phyloP scores from a whole-genome alignment of 2,888 invertebrate genomes.

The Parasteatoda lunata region DNA sequence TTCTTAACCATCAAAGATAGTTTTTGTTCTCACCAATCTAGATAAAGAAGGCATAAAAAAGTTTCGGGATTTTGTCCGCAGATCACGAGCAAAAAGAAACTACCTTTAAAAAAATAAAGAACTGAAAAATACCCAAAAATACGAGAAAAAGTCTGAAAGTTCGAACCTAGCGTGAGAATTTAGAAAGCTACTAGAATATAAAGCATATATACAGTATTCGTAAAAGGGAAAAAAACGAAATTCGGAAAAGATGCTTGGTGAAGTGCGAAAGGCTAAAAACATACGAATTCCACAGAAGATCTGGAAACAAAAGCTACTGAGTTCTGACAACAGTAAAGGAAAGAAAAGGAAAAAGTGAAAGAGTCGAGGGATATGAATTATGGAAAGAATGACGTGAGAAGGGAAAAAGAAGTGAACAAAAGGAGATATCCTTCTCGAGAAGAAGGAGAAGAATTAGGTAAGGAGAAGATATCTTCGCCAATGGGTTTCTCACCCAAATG shows the following conservation, averaged over 20 bases:
- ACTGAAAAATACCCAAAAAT: background rate
- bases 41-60: too few relatives aligned
- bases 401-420: constrained; percentile 8
- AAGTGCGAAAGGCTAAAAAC: background rate
- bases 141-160: background rate
- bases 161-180: background rate
- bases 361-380: constrained; percentile 34
- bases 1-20: too few relatives aligned
- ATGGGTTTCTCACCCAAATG: constrained; percentile 53
- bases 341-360: constrained; percentile 22
- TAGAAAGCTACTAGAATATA: background rate
- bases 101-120: background rate
- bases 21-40: too few relatives aligned
- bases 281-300: too few relatives aligned
- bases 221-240: background rate
- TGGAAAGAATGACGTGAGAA: constrained; percentile 41
- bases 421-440: constrained; percentile 37
- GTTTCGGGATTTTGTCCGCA: background rate
- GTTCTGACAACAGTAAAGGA: background rate
- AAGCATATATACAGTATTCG: background rate
- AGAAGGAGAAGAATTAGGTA: constrained; percentile 41
- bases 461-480: constrained; percentile 49
- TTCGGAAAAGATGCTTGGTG: background rate
- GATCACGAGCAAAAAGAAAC: background rate
- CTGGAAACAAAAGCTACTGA: too few relatives aligned